Base-by-base conservation (phyloP, 2,113 vertebrate genomes). In the Dasypus novemcinctus region DNA sequence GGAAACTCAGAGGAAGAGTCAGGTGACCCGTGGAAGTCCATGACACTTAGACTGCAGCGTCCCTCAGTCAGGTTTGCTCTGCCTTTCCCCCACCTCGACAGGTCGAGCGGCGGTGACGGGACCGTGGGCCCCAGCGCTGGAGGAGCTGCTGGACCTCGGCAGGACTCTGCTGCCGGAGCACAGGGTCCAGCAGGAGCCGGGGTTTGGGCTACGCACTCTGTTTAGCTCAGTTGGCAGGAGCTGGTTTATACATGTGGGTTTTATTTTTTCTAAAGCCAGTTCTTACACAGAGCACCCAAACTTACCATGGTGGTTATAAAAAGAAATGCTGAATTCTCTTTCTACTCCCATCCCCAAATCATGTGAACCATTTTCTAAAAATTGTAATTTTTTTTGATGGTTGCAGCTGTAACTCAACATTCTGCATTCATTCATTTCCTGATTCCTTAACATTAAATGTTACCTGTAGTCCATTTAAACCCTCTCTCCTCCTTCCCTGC, bases 151-250 rank as follows among this genome's bases (percentile, higher is more conserved):
- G n/a, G n/a, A n/a, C n/a, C n/a, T n/a, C n/a, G n/a, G n/a, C n/a
- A n/a, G n/a, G n/a, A n/a, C n/a, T n/a, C n/a, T n/a, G 27, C 38
- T 57, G 25, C 6, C 2, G 23, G 43, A 17, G n/a, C 20, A 46
- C 1, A 46, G 1, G 27, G 4, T 33, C 57, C 14, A 38, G 6
- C 12, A 17, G 2, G 7, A 59, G 52, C 14, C 29, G 2, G 20
- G 27, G 78, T 84, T 78, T 79, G 36, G 5, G 61, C 46, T 61
- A 18, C 5, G 15, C 66, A 36, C 1, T 4, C 36, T 31, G 2
- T 41, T 33, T 57, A 41, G 41, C 49, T 82, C 52, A 20, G 29
- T n/a, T 78, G 29, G 41, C 23, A 63, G 54, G 1, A 23, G 27
- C 43, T 78, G 84, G 17, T 23, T 69, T 43, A 43, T n/a, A 11